These are phyloP conservation scores for Leiothrix lutea DNA, from an alignment of 2,113 vertebrate species.

Conservation along the genomic window DNA sequence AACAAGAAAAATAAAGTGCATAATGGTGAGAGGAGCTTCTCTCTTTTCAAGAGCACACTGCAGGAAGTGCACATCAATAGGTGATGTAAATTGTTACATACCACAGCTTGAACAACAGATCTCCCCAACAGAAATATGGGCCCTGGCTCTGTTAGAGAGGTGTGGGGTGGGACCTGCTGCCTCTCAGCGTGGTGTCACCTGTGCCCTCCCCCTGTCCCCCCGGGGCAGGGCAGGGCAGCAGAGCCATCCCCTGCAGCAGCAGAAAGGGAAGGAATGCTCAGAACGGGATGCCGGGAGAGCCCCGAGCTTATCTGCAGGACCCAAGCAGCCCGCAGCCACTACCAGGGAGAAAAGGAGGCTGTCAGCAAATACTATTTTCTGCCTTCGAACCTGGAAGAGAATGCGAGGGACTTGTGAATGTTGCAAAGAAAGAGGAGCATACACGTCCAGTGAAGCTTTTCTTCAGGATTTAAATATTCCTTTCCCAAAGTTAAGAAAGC, in stretches of 20 bases:
- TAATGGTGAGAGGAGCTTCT: background rate
- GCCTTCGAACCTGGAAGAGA: conserved; percentile 14
- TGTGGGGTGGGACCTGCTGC: fast-evolving
- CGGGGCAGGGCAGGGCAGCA: background rate
- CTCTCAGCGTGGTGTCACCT: fast-evolving
- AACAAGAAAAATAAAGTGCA: too few species aligned
- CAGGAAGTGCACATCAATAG: background rate
- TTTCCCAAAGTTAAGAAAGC: conserved; percentile 57
- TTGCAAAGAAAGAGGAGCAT: background rate
- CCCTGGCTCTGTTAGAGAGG: background rate
- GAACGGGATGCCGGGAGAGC: background rate
- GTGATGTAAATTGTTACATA: background rate
- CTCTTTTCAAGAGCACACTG: background rate
- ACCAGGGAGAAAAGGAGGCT: background rate
- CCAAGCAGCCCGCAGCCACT: background rate
- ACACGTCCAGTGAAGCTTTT: conserved; percentile 28
- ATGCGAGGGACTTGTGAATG: background rate
- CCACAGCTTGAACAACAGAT: background rate
- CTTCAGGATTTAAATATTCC: conserved; percentile 54
- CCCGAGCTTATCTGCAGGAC: background rate
- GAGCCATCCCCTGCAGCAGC: background rate
- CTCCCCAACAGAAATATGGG: fast-evolving
- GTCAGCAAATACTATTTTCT: conserved; percentile 16
- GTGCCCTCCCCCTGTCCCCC: background rate
- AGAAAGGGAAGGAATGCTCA: background rate